Evolutionary conservation across 1,140 invertebrate genomes (phyloP).

Genomic region (Meteorus sp.): DNA sequence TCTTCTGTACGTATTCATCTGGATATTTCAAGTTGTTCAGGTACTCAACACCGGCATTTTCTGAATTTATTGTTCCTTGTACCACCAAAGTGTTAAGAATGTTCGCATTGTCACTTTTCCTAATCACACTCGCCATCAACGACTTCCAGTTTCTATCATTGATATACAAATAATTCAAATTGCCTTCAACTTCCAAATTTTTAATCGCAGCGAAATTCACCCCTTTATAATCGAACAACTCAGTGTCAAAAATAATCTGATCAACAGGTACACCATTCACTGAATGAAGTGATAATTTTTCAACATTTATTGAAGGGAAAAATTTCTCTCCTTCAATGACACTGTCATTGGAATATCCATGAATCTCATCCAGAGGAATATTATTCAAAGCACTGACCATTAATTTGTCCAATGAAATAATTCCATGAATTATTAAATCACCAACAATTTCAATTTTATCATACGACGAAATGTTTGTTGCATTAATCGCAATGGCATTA

Average conservation of each 20-base stretch:
- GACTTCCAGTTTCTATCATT: conserved; percentile 35
- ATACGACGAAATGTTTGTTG: conserved; percentile 3
- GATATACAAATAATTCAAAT: conserved; percentile 35
- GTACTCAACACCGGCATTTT: conserved; percentile 16
- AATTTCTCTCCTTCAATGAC: conserved; percentile 33
- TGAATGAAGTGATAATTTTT: conserved; percentile 32
- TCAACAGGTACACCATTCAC: conserved; percentile 41
- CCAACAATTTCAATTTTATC: conserved; percentile 32
- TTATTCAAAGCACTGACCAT: conserved; percentile 31
- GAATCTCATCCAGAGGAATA: conserved; percentile 25
- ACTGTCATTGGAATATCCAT: conserved; percentile 6
- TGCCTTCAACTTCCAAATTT: conserved; percentile 30
- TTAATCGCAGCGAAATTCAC: conserved; percentile 38
- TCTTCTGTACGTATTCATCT: conserved; percentile 31
- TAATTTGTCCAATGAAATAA: conserved; percentile 35
- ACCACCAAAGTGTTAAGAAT: conserved; percentile 36
- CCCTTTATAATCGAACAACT: background rate
- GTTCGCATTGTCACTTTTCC: conserved; percentile 32
- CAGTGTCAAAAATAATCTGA: conserved; percentile 33
- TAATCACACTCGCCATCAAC: conserved; percentile 38
- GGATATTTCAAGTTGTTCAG: conserved; percentile 43
- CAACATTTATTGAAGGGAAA: conserved; percentile 36
- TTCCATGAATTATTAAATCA: conserved; percentile 34
- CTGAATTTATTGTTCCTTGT: conserved; percentile 36
- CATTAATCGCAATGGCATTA: background rate